Percentiles rank a stretch among this genome's conserved stretches.
Evolutionary conservation across 2,888 invertebrate species (phyloP).

Genomic region (Parnassius mnemosyne): DNA sequence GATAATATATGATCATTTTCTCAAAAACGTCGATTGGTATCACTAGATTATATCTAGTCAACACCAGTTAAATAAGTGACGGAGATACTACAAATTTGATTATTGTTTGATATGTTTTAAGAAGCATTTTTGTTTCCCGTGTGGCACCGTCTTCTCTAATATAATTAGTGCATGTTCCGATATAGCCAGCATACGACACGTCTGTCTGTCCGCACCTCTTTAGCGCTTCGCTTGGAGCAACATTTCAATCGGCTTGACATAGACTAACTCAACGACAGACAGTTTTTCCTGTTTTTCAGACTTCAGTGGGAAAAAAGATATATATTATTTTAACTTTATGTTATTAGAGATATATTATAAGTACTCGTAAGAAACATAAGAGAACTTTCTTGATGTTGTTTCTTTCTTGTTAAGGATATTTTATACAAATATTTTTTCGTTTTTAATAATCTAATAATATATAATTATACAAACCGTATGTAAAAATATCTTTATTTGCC

Average conservation of each 20-base stretch:
- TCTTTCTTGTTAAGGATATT: no score
- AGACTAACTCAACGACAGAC: slow-evolving; percentile 28
- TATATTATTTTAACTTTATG: no score
- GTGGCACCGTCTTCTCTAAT: slow-evolving; percentile 20
- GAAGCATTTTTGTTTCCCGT: slow-evolving; percentile 19
- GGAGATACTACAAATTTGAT: slow-evolving; percentile 6
- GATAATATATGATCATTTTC: neutral
- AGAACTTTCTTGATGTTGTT: no score
- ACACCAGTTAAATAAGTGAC: slow-evolving; percentile 22
- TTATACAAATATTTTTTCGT: no score
- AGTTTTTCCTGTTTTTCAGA: neutral
- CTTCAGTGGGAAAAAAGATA: no score
- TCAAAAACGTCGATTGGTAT: slow-evolving; percentile 23
- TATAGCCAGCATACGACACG: slow-evolving; percentile 30
- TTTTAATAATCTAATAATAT: no score
- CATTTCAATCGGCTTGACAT: slow-evolving; percentile 45
- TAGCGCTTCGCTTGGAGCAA: slow-evolving; percentile 49
- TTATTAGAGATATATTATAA: no score
- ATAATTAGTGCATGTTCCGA: slow-evolving; percentile 33
- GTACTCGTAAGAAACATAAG: no score
- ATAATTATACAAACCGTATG: no score
- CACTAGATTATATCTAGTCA: slow-evolving; percentile 17
- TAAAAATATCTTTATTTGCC: no score
- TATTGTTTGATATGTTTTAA: slow-evolving; percentile 14
- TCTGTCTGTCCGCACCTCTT: slow-evolving; percentile 47